These are phyloP conservation scores for Callyntrura guangdongensis DNA, from an alignment of 2,888 invertebrate species.

Conservation along the genomic window DNA sequence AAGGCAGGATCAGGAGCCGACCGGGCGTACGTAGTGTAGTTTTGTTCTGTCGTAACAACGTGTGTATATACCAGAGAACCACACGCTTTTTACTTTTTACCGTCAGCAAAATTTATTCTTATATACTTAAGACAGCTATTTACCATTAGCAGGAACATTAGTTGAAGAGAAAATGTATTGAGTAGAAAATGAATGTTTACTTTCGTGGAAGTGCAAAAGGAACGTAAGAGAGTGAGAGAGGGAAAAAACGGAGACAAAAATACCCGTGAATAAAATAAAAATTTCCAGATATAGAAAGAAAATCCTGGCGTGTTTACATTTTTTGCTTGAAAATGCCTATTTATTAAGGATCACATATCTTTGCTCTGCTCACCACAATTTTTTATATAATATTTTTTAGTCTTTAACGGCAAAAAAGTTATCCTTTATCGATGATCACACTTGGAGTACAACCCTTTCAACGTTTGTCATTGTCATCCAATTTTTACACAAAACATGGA, in stretches of 20 bases:
- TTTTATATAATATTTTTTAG: not conserved
- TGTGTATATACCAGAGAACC: not conserved
- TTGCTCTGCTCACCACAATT: not conserved
- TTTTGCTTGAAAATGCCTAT: not conserved
- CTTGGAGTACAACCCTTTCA: too few relatives aligned
- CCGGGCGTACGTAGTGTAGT: not conserved
- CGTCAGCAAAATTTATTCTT: constrained; percentile 56
- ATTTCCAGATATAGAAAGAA: constrained; percentile 67
- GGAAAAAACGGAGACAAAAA: not conserved
- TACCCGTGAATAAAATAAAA: constrained; percentile 40
- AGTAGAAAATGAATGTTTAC: constrained; percentile 61
- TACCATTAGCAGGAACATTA: constrained; percentile 64
- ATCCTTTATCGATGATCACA: too few relatives aligned
- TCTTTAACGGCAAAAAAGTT: not conserved
- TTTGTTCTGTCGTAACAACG: not conserved
- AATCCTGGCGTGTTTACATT: constrained; percentile 21
- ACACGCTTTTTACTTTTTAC: not conserved
- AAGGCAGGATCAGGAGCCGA: constrained; percentile 49
- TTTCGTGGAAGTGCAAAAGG: not conserved
- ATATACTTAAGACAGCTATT: constrained; percentile 62
- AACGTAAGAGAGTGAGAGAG: not conserved
- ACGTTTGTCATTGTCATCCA: too few relatives aligned
- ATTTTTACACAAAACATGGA: too few relatives aligned
- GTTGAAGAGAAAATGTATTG: not conserved
- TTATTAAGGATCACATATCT: not conserved